These are phyloP conservation scores for Hydrozoanthus tunicans DNA, from an alignment of 64 coral and sea anemone species.

Conservation along the genomic window DNA sequence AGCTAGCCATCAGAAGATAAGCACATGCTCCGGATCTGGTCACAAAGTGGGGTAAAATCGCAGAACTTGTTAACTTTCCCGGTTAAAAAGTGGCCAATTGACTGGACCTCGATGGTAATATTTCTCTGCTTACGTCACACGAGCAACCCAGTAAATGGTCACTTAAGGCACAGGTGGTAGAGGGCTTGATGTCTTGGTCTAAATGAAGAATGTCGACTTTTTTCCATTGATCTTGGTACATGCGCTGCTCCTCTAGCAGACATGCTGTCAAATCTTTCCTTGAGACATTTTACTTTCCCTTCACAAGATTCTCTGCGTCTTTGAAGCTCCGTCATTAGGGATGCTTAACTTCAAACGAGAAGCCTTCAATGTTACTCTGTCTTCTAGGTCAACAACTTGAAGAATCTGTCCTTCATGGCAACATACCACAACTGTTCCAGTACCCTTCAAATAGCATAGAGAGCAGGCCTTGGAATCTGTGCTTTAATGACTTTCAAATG, in stretches of 20 bases:
- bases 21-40: conserved; percentile 36
- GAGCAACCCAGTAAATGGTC: conserved; percentile 42
- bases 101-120: conserved; percentile 44
- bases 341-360: conserved; percentile 29
- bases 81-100: conserved; percentile 52
- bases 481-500: conserved; percentile 37
- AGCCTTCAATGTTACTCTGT: conserved; percentile 44
- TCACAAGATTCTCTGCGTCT: neutral
- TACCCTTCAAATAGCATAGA: conserved; percentile 60
- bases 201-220: conserved; percentile 51
- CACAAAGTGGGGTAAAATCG: conserved; percentile 47
- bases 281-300: conserved; percentile 44
- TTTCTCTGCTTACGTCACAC: conserved; percentile 47
- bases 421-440: conserved; percentile 29
- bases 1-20: conserved; percentile 68
- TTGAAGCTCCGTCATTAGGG: neutral
- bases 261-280: conserved; percentile 46
- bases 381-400: conserved; percentile 46
- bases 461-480: conserved; percentile 50
- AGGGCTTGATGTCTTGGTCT: conserved; percentile 55
- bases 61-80: conserved; percentile 56
- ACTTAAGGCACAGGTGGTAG: conserved; percentile 40
- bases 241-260: conserved; percentile 35
- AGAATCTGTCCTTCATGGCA: conserved; percentile 35
- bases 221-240: conserved; percentile 64